Conservation (phyloP, 2,113 vertebrate species). For the Protobothrops flavoviridis region DNA sequence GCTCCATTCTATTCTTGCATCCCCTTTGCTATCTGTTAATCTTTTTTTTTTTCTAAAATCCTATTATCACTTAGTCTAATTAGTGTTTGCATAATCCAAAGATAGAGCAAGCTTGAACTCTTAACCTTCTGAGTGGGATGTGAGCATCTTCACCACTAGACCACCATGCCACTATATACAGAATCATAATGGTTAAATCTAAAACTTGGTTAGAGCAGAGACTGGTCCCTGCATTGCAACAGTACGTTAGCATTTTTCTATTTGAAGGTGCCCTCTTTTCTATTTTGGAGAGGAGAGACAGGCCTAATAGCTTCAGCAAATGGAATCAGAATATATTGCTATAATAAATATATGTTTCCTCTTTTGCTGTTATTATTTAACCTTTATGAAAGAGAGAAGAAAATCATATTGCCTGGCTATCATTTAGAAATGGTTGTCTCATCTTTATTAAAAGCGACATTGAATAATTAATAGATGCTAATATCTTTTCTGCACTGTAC, state of each 20-base stretch:
- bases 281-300: not conserved
- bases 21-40: not conserved
- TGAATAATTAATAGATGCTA: constrained; percentile 39
- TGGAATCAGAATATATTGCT: not conserved
- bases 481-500: constrained; percentile 34
- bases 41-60: not conserved
- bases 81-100: not conserved
- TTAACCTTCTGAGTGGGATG: not conserved
- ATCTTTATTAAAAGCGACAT: not conserved
- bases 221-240: not conserved
- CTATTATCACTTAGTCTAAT: not conserved
- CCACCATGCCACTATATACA: not conserved
- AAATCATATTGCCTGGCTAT: not conserved
- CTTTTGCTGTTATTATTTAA: not conserved
- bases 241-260: not conserved
- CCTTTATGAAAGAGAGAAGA: not conserved
- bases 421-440: not conserved
- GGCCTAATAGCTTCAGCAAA: not conserved
- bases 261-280: not conserved
- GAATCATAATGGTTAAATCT: not conserved
- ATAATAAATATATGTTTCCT: constrained; percentile 1
- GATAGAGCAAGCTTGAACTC: not conserved
- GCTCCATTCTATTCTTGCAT: no score
- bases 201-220: not conserved
- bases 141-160: not conserved